Evolutionary conservation across 30 jellyfish, hydroid and myxozoan genomes (phyloP), one percentile per base, ranked within the genome.

Genomic region (Cassiopea xamachana): DNA sequence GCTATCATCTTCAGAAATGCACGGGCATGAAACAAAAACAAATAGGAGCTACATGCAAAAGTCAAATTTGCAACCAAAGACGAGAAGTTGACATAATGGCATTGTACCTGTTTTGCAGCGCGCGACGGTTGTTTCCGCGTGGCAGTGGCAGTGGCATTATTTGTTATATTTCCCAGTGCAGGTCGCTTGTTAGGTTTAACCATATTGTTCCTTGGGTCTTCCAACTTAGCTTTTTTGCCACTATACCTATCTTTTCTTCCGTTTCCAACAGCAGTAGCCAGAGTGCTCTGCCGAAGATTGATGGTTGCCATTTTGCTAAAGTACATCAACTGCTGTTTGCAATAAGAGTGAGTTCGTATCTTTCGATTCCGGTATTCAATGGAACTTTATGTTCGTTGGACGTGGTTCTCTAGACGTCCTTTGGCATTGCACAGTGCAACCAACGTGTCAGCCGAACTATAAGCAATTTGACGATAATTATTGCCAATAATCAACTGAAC

Each of bases 51-150:
- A 4, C 15, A 14, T 64, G 6, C 27, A 5, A 9, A 64, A 64
- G 39, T 13, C 8, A 64, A 64, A 14, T 3, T 55, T 3, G 12
- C 7, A 14, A 17, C 74, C 74, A 64, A 64, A 64, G 39, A 55
- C 12, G 12, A 55, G 64, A 3, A 10, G 15, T 64, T 64, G 15
- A 16, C 74, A 64, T 9, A 64, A 14, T 64, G 15, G 74, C 6
- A 64, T 2, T 4, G 15, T 77, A 83, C 92, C 97, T 82, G 90
- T 72, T 95, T 95, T 62, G 98, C 98, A n/a, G 93, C 94, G n/a
- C 99, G 94, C 51, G 93, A 87, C 27, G 99, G 99, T 84, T 96
- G 99, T n/a, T 78, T 89, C 68, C 99, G 88, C 43, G 92, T 75
- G n/a, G 80, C 96, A 6, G 90, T 92, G 59, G 48, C 79, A 27